phyloP scores from a whole-genome alignment of 2,888 invertebrate species.

The Vesta saturnalis region DNA sequence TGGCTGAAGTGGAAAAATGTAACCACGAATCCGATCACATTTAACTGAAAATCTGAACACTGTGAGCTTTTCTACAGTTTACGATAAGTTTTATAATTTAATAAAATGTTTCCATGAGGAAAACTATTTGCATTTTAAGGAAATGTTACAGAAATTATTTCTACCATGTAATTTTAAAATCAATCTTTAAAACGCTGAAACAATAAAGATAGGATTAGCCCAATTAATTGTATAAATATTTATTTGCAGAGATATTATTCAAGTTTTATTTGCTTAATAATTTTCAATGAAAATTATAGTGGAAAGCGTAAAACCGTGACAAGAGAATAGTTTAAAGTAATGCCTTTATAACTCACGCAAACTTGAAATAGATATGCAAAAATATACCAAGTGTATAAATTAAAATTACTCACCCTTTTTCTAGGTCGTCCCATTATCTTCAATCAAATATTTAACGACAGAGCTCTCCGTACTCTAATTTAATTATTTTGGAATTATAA shows the following conservation, averaged over 20 bases:
- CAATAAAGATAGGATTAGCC: not conserved
- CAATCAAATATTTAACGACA: not conserved
- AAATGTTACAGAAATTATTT: not conserved
- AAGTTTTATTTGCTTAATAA: not conserved
- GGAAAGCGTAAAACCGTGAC: constrained; percentile 6
- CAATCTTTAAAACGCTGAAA: not conserved
- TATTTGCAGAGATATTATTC: not conserved
- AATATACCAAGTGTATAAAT: constrained; percentile 6
- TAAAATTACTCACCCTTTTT: not conserved
- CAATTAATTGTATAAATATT: not conserved
- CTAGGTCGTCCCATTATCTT: not conserved
- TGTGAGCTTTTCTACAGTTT: not conserved
- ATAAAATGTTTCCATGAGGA: not conserved
- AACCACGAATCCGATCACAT: not conserved
- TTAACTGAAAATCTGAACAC: too few species aligned
- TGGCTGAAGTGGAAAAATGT: too few species aligned
- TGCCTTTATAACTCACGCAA: constrained; percentile 10
- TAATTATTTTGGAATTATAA: not conserved
- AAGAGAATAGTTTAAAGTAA: constrained; percentile 8
- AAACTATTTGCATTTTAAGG: not conserved
- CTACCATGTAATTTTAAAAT: not conserved
- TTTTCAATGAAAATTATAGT: constrained; percentile 7
- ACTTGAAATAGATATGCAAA: not conserved
- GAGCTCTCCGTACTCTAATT: not conserved
- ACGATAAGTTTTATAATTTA: not conserved